Evolutionary conservation across 2,888 invertebrate genomes (phyloP), one percentile per base, ranked within the genome.

Genomic region (Microplitis deprimator): DNA sequence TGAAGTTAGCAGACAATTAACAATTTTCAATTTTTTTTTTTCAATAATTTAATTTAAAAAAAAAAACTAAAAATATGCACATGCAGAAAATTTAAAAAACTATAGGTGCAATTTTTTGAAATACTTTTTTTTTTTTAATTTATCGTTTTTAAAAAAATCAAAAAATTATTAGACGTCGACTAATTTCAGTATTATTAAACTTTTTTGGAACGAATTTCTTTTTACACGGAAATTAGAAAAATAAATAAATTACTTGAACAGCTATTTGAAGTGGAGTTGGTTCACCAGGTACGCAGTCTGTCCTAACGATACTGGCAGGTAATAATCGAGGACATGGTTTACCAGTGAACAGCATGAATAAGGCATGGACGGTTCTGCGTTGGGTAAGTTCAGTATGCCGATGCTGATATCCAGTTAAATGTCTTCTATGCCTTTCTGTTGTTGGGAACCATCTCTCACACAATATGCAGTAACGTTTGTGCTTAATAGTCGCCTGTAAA

Each of bases 361-460:
- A 84, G 60, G 90, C 87, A 71, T 90, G 90, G 74, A 90, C 89
- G 7, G 90, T 90, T 82, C 90, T 86, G 73, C 90, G 87, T 78
- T 90, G 90, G 1, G 87, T 86, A 20, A 89, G 81, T 81, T 90
- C 90, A 61, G 88, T 87, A 64, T 89, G 88, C 73, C 87, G 86
- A 79, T 90, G 90, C 81, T 89, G 88, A 77, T 88, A 89, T 13
- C 90, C 89, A 13, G 85, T 84, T 67, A 90, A 83, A 79, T 90
- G 90, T 16, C 85, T 83, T 62, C 86, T 84, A 76, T 89, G 89
- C 69, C 89, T 83, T 5, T 87, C 83, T 1, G 87, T 86, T 16
- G 89, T 87, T 59, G 90, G 87, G 68, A 90, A 90, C 87, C 89
- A 89, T 72, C 88, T 85, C 78, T 90, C 90, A 76, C 90, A 90